These are phyloP conservation scores for Sepiola atlantica DNA, from an alignment of 2,888 invertebrate species.

Conservation along the genomic window DNA sequence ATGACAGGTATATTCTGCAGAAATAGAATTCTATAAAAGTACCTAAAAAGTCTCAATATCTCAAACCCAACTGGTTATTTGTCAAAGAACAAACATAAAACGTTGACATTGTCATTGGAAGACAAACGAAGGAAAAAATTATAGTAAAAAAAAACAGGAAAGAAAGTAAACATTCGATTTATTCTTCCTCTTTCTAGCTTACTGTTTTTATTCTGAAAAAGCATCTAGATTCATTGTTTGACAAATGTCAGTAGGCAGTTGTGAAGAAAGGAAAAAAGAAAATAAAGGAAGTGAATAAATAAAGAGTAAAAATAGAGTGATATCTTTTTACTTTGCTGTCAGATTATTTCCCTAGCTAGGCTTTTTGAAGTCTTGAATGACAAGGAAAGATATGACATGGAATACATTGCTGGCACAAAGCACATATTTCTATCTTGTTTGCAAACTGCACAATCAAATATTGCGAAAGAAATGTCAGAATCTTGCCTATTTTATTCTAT, in stretches of 20 bases:
- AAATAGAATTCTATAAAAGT: slow-evolving; percentile 32
- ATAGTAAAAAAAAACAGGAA: neutral
- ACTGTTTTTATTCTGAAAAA: slow-evolving; percentile 32
- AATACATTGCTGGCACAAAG: slow-evolving; percentile 1
- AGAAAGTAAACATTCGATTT: slow-evolving; percentile 2
- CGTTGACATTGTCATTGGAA: neutral
- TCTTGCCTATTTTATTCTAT: slow-evolving; percentile 9
- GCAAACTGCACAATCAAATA: slow-evolving; percentile 6
- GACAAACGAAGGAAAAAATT: neutral
- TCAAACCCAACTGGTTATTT: slow-evolving; percentile 19
- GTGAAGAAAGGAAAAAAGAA: neutral
- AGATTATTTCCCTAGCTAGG: slow-evolving; percentile 21
- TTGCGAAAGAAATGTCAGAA: neutral
- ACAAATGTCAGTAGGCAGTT: slow-evolving; percentile 5
- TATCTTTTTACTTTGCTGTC: slow-evolving; percentile 22
- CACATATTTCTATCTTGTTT: neutral
- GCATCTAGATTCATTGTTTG: slow-evolving; percentile 24
- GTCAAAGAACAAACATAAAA: neutral
- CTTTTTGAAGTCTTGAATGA: slow-evolving; percentile 12
- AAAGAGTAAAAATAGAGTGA: slow-evolving; percentile 3
- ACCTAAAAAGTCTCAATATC: neutral
- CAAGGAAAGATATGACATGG: slow-evolving; percentile 14
- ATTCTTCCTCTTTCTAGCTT: neutral
- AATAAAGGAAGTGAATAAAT: slow-evolving; percentile 4
- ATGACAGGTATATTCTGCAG: neutral